These are phyloP conservation scores for Lasioglossum malachurum DNA, from an alignment of 2,888 invertebrate genomes.

Conservation along the genomic window DNA sequence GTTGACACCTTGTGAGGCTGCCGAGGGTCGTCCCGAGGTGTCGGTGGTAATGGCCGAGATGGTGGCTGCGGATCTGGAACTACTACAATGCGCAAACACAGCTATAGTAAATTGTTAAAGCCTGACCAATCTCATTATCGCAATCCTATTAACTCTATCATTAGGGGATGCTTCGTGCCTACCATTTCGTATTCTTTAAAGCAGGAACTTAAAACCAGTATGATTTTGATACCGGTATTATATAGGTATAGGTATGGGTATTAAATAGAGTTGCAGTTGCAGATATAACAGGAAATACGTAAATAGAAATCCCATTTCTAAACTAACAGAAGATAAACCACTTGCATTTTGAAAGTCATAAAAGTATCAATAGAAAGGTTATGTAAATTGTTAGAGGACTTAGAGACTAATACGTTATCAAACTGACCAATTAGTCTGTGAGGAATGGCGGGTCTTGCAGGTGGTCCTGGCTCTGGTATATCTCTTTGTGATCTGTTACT, in stretches of 20 bases:
- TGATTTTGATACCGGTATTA: too few relatives aligned
- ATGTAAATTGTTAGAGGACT: background rate
- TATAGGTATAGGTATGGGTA: too few relatives aligned
- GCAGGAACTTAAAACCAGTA: too few relatives aligned
- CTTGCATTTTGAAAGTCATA: background rate
- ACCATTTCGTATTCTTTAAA: background rate
- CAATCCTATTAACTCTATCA: background rate
- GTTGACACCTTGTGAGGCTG: constrained; percentile 83
- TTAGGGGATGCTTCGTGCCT: background rate
- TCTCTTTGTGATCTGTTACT: constrained; percentile 82
- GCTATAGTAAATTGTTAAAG: background rate
- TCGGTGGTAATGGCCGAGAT: constrained; percentile 93
- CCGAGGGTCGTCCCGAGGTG: constrained; percentile 88
- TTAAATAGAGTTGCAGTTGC: background rate
- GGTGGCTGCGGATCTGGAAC: constrained; percentile 95
- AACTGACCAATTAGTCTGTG: constrained; percentile 91
- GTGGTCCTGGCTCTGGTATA: constrained; percentile 93
- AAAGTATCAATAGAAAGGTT: background rate
- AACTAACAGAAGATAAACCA: background rate
- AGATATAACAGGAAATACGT: background rate
- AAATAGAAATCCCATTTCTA: background rate
- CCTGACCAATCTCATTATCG: background rate
- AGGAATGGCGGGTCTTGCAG: constrained; percentile 94
- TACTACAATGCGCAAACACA: constrained; percentile 83
- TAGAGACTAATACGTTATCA: constrained; percentile 6